Percentiles rank a stretch among this genome's conserved stretches.
Evolutionary conservation across 1,140 invertebrate genomes (phyloP).

Genomic region (Hyles vespertilio): DNA sequence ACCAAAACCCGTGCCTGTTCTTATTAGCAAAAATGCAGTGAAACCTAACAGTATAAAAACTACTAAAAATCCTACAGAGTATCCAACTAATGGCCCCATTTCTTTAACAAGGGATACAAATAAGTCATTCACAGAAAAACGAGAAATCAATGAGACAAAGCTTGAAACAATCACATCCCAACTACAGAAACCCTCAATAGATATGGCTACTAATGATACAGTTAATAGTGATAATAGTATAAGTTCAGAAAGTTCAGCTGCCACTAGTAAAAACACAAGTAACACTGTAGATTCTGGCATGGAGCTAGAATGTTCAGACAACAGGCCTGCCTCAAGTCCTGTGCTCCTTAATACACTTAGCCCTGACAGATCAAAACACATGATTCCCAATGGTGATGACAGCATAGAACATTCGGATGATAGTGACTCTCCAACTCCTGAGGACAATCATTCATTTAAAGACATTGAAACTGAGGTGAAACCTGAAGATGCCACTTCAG

Average conservation of each 20-base stretch:
- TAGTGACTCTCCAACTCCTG: conserved; percentile 41
- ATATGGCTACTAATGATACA: conserved; percentile 36
- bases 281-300: conserved; percentile 41
- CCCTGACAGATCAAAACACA: conserved; percentile 21
- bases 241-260: conserved; percentile 44
- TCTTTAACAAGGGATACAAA: conserved; percentile 31
- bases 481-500: conserved; percentile 28
- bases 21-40: conserved; percentile 59
- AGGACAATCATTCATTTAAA: conserved; percentile 26
- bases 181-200: conserved; percentile 19
- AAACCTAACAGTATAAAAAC: conserved; percentile 54
- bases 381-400: conserved; percentile 58
- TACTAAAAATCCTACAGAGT: conserved; percentile 41
- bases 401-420: conserved; percentile 46
- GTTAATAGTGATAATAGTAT: conserved; percentile 48
- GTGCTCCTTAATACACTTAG: conserved; percentile 21
- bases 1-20: conserved; percentile 65
- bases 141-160: conserved; percentile 44
- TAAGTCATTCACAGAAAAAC: conserved; percentile 42
- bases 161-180: conserved; percentile 41
- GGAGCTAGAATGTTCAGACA: conserved; percentile 38
- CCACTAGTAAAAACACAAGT: conserved; percentile 42
- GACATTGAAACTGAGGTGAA: conserved; percentile 32
- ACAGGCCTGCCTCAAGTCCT: conserved; percentile 30
- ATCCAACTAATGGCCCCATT: conserved; percentile 43